A percentile compares a stretch with the other conserved stretches of the same genome.
Conservation (phyloP, 2,113 vertebrate genomes). For the Tetrao urogallus region DNA sequence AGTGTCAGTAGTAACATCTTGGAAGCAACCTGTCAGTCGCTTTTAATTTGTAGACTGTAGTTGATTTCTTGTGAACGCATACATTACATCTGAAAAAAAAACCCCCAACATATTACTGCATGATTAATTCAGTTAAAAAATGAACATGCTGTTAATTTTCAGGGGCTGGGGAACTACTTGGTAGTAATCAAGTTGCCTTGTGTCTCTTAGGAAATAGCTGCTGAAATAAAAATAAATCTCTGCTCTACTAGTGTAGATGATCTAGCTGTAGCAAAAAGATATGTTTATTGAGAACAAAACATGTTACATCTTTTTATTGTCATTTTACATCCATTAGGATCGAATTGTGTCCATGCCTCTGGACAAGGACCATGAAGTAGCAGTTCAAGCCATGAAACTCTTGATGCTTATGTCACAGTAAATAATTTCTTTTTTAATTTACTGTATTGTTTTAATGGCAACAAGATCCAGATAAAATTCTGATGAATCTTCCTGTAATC, state of each 20-base stretch:
- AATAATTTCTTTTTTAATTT: constrained; percentile 75
- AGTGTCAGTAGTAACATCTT: constrained; percentile 30
- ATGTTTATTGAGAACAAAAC: constrained; percentile 58
- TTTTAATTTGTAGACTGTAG: constrained; percentile 61
- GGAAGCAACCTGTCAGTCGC: constrained; percentile 63
- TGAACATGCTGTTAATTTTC: constrained; percentile 65
- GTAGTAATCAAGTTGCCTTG: constrained; percentile 68
- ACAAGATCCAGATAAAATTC: constrained; percentile 31
- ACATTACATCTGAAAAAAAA: constrained; percentile 52
- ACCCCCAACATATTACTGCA: constrained; percentile 24
- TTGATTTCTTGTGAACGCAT: constrained; percentile 56
- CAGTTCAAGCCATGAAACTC: constrained; percentile 90
- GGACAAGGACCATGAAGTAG: constrained; percentile 92
- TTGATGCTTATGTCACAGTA: constrained; percentile 89
- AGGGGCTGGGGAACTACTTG: constrained; percentile 60
- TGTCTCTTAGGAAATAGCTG: constrained; percentile 64
- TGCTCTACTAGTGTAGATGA: constrained; percentile 44
- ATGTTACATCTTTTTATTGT: constrained; percentile 68
- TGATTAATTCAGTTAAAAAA: constrained; percentile 71
- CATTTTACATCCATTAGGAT: constrained; percentile 79
- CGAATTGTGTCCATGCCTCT: constrained; percentile 91
- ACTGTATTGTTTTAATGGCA: constrained; percentile 59
- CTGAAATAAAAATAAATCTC: constrained; percentile 61
- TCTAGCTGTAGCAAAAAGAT: constrained; percentile 53
- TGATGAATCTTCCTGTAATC: constrained; percentile 32